Percentiles rank a stretch among this genome's conserved stretches.
phyloP scores from a whole-genome alignment of 2,888 invertebrate genomes.

The Pecten maximus region DNA sequence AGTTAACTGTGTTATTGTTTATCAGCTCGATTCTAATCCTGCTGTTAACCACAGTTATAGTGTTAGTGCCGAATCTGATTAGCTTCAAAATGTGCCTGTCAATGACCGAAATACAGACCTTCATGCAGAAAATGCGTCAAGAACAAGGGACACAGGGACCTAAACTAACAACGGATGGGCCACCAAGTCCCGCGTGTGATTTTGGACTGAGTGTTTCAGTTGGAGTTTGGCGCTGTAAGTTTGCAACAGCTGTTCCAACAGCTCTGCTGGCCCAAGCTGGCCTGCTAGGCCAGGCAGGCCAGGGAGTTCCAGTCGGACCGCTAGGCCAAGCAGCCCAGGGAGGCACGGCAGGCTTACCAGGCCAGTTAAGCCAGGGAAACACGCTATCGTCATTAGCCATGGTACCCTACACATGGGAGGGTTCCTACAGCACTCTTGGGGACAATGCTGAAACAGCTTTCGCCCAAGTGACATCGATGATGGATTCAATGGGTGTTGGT shows the following conservation, averaged over 20 bases:
- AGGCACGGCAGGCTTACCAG: no score
- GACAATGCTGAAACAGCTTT: not conserved
- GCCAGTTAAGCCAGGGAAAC: no score
- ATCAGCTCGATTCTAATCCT: not conserved
- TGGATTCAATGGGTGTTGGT: not conserved
- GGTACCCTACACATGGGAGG: not conserved
- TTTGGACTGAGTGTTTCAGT: not conserved
- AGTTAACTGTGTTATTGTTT: not conserved
- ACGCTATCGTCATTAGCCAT: no score
- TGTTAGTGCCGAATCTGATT: not conserved
- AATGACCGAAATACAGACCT: not conserved
- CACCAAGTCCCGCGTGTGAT: not conserved
- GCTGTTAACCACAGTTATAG: not conserved
- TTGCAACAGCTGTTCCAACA: not conserved
- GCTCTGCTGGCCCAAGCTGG: no score
- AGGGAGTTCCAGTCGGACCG: no score
- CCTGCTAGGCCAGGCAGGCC: no score
- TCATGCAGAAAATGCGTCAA: not conserved
- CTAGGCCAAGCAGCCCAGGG: no score
- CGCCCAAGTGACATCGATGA: not conserved
- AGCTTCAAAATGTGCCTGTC: not conserved
- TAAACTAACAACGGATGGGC: not conserved
- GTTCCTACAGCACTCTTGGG: not conserved
- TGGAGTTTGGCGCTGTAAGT: not conserved
- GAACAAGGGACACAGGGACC: not conserved